These are phyloP conservation scores for Rachycentron canadum DNA, from an alignment of 2,797 vertebrate species.

Conservation along the genomic window DNA sequence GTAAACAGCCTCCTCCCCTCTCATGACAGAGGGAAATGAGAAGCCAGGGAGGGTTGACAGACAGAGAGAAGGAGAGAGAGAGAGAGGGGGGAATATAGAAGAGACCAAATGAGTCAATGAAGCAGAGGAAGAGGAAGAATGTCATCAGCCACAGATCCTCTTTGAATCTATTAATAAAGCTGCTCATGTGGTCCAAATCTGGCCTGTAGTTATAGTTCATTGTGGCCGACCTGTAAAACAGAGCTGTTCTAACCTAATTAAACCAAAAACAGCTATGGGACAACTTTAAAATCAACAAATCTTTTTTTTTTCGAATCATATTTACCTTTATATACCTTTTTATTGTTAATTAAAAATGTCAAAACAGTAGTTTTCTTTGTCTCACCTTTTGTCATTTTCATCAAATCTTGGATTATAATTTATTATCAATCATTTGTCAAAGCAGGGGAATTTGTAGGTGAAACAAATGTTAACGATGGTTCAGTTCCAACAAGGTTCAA, in stretches of 20 bases:
- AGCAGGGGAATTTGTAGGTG: no score
- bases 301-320: background rate
- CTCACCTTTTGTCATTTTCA: no score
- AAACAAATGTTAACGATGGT: no score
- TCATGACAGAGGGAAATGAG: constrained; percentile 40
- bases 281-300: background rate
- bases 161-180: background rate
- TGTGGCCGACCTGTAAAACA: background rate
- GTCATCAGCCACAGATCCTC: background rate
- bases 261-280: no score
- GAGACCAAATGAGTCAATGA: constrained; percentile 24
- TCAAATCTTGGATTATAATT: no score
- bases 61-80: background rate
- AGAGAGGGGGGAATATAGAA: background rate
- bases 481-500: no score
- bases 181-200: background rate
- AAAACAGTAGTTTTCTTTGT: background rate
- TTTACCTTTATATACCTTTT: background rate
- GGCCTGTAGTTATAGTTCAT: background rate
- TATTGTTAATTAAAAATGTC: background rate
- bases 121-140: constrained; percentile 2
- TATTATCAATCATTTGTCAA: no score
- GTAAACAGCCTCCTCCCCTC: constrained; percentile 79
- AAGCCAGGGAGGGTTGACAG: constrained; percentile 17
- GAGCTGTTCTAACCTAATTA: no score